A percentile compares a stretch with the other conserved stretches of the same genome.
Evolutionary conservation across 2,797 vertebrate genomes (phyloP).

Genomic region (Enteromius unitaeniatus): DNA sequence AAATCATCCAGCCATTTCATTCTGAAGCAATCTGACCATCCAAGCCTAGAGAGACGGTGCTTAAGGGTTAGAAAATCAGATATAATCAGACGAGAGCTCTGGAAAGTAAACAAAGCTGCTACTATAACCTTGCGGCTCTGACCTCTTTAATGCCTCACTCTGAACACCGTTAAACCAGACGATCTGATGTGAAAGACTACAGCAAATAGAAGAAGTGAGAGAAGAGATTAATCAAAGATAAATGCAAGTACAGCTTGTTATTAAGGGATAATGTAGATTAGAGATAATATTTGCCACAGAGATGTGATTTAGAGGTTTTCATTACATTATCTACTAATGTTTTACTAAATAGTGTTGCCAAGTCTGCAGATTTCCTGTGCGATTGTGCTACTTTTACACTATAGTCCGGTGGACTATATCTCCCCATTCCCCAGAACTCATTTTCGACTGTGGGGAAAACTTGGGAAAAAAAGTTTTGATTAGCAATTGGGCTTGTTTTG

Average conservation of each 20-base stretch:
- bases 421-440: background rate
- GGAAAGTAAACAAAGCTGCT: slow-evolving; percentile 25
- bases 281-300: background rate
- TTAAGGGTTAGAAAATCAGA: slow-evolving; percentile 30
- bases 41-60: background rate
- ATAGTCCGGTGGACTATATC: background rate
- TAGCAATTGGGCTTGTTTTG: background rate
- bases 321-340: background rate
- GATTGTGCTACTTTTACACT: background rate
- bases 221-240: background rate
- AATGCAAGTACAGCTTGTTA: background rate
- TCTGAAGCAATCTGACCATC: slow-evolving; percentile 17
- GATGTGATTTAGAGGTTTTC: slow-evolving; percentile 1
- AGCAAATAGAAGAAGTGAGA: background rate
- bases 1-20: background rate
- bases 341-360: background rate
- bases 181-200: background rate
- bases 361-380: background rate
- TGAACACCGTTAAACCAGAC: slow-evolving; percentile 3
- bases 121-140: slow-evolving; percentile 12
- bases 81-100: slow-evolving; percentile 21
- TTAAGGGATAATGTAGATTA: background rate
- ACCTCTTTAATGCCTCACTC: slow-evolving; percentile 24
- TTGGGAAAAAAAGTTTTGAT: background rate
- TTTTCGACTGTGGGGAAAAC: no score